These are phyloP conservation scores for Nyctibius grandis DNA, from an alignment of 2,797 vertebrate species.

Conservation along the genomic window DNA sequence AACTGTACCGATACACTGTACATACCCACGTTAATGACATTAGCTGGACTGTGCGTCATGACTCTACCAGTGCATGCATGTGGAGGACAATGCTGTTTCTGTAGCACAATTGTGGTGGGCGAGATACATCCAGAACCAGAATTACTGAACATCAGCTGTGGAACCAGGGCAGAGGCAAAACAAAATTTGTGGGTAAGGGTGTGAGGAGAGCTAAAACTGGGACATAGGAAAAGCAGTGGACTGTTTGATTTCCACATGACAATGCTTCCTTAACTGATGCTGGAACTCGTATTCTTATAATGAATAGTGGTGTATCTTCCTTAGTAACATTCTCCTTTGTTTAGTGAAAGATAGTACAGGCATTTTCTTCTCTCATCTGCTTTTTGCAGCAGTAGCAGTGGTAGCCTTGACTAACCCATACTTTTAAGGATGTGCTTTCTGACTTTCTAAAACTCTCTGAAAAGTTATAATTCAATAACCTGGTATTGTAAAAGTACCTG, in stretches of 20 bases:
- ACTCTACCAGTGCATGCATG: fast-evolving
- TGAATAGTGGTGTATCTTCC: background rate
- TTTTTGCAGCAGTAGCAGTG: background rate
- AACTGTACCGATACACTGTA: too few relatives aligned
- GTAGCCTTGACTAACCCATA: background rate
- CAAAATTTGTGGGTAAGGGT: background rate
- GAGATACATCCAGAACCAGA: fast-evolving
- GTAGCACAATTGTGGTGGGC: fast-evolving
- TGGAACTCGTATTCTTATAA: background rate
- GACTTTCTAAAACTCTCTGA: conserved; percentile 1
- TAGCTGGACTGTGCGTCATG: too few relatives aligned
- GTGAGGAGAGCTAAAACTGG: background rate
- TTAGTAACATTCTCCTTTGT: background rate
- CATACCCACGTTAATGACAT: too few relatives aligned
- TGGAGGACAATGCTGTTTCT: fast-evolving
- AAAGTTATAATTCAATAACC: conserved; percentile 1
- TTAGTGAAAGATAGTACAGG: background rate
- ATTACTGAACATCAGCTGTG: background rate
- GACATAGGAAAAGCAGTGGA: background rate
- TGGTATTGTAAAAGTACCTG: background rate
- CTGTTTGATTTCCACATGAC: background rate
- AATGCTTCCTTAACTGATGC: background rate
- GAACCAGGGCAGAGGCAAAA: background rate
- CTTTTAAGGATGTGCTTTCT: background rate
- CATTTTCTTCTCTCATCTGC: background rate